Evolutionary conservation across 2,888 invertebrate species (phyloP), one percentile per base, ranked within the genome.

Genomic region (Mimas tiliae): DNA sequence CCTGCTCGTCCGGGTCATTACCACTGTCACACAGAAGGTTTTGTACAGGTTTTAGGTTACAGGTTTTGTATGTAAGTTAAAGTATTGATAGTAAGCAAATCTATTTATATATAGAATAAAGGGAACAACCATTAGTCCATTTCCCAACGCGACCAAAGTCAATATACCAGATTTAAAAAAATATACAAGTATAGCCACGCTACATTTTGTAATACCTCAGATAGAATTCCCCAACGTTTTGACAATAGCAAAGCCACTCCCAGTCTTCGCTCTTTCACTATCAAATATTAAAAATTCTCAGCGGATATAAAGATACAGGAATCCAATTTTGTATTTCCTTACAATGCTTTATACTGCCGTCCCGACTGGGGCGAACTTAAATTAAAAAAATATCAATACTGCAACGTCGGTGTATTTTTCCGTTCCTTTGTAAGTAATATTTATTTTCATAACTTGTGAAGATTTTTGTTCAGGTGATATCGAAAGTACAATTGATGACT

Each of bases 261-360:
- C 16, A 42, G 1, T 42, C 55, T 58, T 0, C 58, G 42, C 42
- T 33, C 52, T 9, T 64, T 50, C 50, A 19, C 50, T 67, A 67
- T 63, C 50, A 63, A 70, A 65, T 70, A 70, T 65, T 63, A 67
- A 66, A 68, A 65, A 70, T 66, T 68, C 63, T 62, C 63, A 62
- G 45, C 58, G 33, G 63, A 45, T 58, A 64, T 50, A 38, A 64
- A 48, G 58, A 58, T 47, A 65, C 47, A 64, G 48, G 66, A 66
- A 66, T 66, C 38, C 63, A 64, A 66, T 66, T 66, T 58, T 27
- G 53, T 38, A 48, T 63, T 58, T 38, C 65, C 63, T 64, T 64
- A 63, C 50, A 63, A 63, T 66, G 55, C 21, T 66, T 63, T 66
- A 58, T 63, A 52, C 12, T 8, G 14, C 21, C 8, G 19, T 21